These are phyloP conservation scores for Lepisosteus osseus DNA, from an alignment of 2,113 vertebrate species.

Conservation along the genomic window DNA sequence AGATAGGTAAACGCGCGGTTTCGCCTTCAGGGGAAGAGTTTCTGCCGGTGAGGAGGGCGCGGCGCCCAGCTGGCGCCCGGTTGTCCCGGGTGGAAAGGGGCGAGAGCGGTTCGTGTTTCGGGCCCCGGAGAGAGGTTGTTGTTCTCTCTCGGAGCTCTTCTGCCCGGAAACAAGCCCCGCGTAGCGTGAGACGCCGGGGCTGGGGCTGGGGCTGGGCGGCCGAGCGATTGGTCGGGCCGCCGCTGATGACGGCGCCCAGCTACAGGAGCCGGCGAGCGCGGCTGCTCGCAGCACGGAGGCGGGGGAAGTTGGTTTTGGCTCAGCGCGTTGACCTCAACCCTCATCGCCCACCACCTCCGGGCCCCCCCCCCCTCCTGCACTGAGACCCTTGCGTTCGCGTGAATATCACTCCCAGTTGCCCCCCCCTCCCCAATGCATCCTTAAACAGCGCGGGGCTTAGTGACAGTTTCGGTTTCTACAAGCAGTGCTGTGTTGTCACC, in stretches of 20 bases:
- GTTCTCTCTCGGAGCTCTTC: slow-evolving; percentile 18
- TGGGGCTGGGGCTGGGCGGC: slow-evolving; percentile 16
- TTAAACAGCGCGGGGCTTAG: too few relatives aligned
- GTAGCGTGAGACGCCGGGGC: neutral
- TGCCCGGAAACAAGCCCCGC: slow-evolving; percentile 25
- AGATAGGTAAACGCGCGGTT: too few relatives aligned
- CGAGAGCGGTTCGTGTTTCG: too few relatives aligned
- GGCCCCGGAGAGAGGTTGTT: slow-evolving; percentile 9
- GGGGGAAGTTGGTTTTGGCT: neutral
- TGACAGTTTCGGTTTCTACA: too few relatives aligned
- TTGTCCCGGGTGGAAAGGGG: too few relatives aligned
- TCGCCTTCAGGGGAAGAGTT: too few relatives aligned
- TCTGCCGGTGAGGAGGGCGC: too few relatives aligned
- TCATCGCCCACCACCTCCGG: neutral
- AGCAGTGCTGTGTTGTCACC: too few relatives aligned
- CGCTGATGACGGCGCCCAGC: slow-evolving; percentile 22
- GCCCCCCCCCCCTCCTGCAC: neutral
- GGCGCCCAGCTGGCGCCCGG: too few relatives aligned
- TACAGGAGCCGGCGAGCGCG: neutral
- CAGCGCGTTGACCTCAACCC: slow-evolving; percentile 8
- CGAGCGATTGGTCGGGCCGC: slow-evolving; percentile 8
- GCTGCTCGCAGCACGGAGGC: slow-evolving; percentile 1
- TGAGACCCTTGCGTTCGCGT: neutral
- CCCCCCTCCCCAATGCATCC: too few relatives aligned
- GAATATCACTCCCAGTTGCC: too few relatives aligned